A percentile compares a stretch with the other conserved stretches of the same genome.
Evolutionary conservation across 2,888 invertebrate species (phyloP).

Genomic region (Nomada fabriciana): DNA sequence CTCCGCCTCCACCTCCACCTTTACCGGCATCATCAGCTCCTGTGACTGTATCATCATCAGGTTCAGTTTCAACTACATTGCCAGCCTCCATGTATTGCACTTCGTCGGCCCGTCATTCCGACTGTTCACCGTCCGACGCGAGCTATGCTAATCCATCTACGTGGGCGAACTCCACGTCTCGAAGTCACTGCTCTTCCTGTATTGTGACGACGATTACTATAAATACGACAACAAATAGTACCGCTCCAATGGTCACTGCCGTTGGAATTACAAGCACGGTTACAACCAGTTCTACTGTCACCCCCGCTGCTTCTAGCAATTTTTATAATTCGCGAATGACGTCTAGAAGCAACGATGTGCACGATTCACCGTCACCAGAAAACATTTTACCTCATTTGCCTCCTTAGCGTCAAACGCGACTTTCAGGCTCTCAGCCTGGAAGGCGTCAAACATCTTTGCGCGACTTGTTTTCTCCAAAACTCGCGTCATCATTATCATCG

Average conservation of each 20-base stretch:
- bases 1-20: slow-evolving; percentile 67
- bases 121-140: slow-evolving; percentile 60
- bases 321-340: slow-evolving; percentile 67
- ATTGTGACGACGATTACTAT: slow-evolving; percentile 67
- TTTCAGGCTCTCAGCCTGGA: slow-evolving; percentile 60
- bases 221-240: slow-evolving; percentile 63
- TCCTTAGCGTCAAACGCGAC: slow-evolving; percentile 79
- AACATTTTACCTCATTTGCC: slow-evolving; percentile 81
- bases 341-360: slow-evolving; percentile 71
- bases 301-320: slow-evolving; percentile 54
- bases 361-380: slow-evolving; percentile 79
- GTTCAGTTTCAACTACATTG: slow-evolving; percentile 54
- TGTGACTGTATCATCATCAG: slow-evolving; percentile 49
- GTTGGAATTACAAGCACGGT: slow-evolving; percentile 61
- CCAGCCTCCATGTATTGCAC: slow-evolving; percentile 59
- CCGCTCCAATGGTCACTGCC: slow-evolving; percentile 51
- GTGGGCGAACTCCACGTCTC: slow-evolving; percentile 61
- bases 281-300: slow-evolving; percentile 60
- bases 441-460: slow-evolving; percentile 61
- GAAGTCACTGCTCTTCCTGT: slow-evolving; percentile 68
- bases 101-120: slow-evolving; percentile 58
- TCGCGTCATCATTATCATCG: slow-evolving; percentile 63
- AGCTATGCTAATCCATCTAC: slow-evolving; percentile 49
- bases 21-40: slow-evolving; percentile 46
- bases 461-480: slow-evolving; percentile 50